Base-by-base conservation (phyloP, 2,888 invertebrate genomes). In the Lycaena phlaeas region DNA sequence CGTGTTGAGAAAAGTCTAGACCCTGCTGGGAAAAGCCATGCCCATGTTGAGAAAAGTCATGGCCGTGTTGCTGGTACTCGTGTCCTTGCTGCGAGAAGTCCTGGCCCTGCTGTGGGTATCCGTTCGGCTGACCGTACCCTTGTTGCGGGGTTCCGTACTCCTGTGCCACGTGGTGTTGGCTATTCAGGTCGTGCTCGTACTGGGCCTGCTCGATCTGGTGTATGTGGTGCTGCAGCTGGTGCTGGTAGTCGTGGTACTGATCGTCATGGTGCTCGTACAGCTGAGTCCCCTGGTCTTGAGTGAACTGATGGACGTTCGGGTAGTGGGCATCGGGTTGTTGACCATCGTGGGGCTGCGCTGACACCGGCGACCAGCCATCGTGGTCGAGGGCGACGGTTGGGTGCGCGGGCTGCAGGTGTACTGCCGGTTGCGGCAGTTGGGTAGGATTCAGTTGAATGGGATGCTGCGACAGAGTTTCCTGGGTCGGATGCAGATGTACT, bases 331-430 rank as follows among this genome's bases (percentile, higher is more conserved):
- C 68, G 2, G 60, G 57, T 14, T 59, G 53, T 2, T 57, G 49
- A 2, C 53, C 50, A 2, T 75, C 72, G 18, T 66, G 64, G 2
- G 67, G 53, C 14, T 70, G 68, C 1, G 68, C 27, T 1, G 70
- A 61, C n/a, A 82, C 71, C 2, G 82, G 82, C 1, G 79, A 70
- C 82, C 82, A 82, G 4, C 81, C 82, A 9, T 78, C 64, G 48
- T 73, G 69, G 26, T 81, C 79, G n/a, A 71, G 42, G 1, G 64
- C 54, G 7, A 59, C 50, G 0, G 58, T 43, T 1, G 56, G 51
- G 14, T 63, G 65, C 4, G 53, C 51, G 1, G 57, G 52, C 9
- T 53, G 53, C 4, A 56, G 36, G 12, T 51, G 56, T 3, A 61
- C 43, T 2, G 34, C 34, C 9, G 34, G 34, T 9, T 34, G 34